These are phyloP conservation scores for Cassiopea xamachana DNA, from an alignment of 30 jellyfish, hydroid and myxozoan species.

Conservation along the genomic window DNA sequence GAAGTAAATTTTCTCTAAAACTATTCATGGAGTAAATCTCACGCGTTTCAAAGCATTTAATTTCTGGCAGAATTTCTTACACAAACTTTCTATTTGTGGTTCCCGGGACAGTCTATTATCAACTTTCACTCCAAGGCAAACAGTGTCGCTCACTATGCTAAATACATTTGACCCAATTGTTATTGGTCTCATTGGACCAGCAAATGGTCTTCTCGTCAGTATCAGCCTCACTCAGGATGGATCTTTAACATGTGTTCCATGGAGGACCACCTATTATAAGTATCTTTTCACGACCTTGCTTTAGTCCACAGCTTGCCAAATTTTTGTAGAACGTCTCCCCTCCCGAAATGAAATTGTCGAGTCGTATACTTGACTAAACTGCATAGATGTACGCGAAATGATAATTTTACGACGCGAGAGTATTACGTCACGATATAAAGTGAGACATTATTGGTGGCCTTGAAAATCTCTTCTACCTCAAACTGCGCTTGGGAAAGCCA, in stretches of 20 bases:
- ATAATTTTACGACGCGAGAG: no score
- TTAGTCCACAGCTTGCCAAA: no score
- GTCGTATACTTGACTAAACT: no score
- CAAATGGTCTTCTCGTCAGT: constrained; percentile 33
- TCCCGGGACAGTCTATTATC: constrained; percentile 43
- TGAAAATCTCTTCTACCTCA: no score
- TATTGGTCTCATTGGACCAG: constrained; percentile 70
- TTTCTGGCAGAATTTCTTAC: background rate
- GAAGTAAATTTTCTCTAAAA: constrained; percentile 44
- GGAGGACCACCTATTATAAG: no score
- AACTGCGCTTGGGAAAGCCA: no score
- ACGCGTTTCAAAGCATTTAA: constrained; percentile 41
- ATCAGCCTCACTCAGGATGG: constrained; percentile 54
- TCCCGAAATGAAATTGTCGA: no score
- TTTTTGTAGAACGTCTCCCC: no score
- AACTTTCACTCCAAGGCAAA: constrained; percentile 34
- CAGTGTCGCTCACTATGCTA: constrained; percentile 30
- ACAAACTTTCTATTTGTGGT: constrained; percentile 25
- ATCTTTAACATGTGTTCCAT: background rate
- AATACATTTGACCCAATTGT: constrained; percentile 21
- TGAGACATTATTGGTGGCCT: no score
- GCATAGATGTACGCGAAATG: no score
- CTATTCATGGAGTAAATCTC: constrained; percentile 15
- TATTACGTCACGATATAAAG: no score
- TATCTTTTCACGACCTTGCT: no score